Evolutionary conservation across 2,888 invertebrate species (phyloP).

Genomic region (Scaptomyza flava): DNA sequence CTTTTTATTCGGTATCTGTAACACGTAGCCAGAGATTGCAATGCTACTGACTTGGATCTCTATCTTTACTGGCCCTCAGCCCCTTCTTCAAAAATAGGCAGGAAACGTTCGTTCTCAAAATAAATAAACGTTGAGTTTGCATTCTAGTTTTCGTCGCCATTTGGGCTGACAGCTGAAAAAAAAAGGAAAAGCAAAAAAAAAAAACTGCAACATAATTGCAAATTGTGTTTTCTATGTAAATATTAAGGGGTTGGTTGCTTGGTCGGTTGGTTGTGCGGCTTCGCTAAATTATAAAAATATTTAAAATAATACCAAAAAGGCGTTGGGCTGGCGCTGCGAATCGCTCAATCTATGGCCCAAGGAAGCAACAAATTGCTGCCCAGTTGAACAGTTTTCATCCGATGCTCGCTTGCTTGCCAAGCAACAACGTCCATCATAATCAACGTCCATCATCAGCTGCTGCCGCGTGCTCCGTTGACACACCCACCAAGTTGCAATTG

Average conservation of each 20-base stretch:
- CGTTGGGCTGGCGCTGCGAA: constrained; percentile 72
- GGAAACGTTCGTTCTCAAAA: constrained; percentile 55
- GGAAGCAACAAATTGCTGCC: constrained; percentile 62
- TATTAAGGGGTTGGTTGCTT: constrained; percentile 21
- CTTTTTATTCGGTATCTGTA: constrained; percentile 49
- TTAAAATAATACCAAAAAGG: constrained; percentile 78
- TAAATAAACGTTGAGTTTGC: constrained; percentile 48
- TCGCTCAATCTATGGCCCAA: constrained; percentile 72
- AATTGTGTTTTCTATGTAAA: constrained; percentile 56
- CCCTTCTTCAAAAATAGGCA: constrained; percentile 32
- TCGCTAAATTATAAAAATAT: constrained; percentile 72
- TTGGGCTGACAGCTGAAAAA: constrained; percentile 37
- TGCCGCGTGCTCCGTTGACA: constrained; percentile 75
- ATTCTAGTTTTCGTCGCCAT: constrained; percentile 11
- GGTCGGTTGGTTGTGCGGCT: constrained; percentile 2
- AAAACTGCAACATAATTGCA: constrained; percentile 30
- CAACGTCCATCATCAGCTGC: constrained; percentile 77
- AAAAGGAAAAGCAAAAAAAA: constrained; percentile 23
- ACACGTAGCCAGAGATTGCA: constrained; percentile 41
- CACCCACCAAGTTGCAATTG: constrained; percentile 75
- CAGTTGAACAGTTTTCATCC: too few relatives aligned
- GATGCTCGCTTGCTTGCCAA: constrained; percentile 29
- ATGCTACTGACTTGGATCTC: constrained; percentile 26
- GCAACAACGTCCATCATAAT: constrained; percentile 66
- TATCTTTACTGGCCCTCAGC: constrained; percentile 25